Evolutionary conservation across 2,797 vertebrate genomes (phyloP).

Genomic region (Pantherophis vulpinus): DNA sequence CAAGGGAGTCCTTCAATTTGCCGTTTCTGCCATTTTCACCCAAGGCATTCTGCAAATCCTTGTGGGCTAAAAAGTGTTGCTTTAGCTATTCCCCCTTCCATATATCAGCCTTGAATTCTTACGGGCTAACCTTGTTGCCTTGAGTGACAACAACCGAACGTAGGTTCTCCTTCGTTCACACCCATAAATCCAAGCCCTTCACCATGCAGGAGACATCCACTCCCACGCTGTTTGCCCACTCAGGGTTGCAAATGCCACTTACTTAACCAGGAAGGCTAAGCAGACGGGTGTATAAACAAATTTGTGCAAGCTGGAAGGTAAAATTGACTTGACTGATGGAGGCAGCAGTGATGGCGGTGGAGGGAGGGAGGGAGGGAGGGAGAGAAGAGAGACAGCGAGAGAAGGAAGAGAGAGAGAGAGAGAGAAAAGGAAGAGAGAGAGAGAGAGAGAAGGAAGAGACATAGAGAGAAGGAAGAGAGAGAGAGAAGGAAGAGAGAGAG

Average conservation of each 20-base stretch:
- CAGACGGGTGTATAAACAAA: not conserved
- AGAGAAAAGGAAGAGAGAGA: too few species aligned
- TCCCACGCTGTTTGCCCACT: not conserved
- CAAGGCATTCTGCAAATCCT: not conserved
- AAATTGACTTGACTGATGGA: conserved; percentile 16
- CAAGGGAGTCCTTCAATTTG: not conserved
- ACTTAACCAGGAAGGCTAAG: not conserved
- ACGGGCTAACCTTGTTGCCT: not conserved
- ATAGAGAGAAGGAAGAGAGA: too few species aligned
- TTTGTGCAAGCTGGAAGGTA: not conserved
- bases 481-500: too few species aligned
- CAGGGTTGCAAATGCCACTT: not conserved
- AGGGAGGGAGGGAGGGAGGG: too few species aligned
- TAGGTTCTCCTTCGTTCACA: accelerated
- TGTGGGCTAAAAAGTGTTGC: not conserved
- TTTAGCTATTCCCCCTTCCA: not conserved
- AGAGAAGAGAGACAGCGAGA: not conserved
- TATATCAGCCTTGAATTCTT: not conserved
- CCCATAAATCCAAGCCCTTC: not conserved
- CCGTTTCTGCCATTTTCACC: not conserved
- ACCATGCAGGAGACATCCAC: not conserved
- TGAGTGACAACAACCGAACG: not conserved
- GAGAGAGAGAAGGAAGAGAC: too few species aligned
- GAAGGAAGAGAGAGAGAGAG: too few species aligned
- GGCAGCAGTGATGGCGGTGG: too few species aligned